Evolutionary conservation across 2,113 vertebrate species (phyloP).

Genomic region (Alethe castanea): DNA sequence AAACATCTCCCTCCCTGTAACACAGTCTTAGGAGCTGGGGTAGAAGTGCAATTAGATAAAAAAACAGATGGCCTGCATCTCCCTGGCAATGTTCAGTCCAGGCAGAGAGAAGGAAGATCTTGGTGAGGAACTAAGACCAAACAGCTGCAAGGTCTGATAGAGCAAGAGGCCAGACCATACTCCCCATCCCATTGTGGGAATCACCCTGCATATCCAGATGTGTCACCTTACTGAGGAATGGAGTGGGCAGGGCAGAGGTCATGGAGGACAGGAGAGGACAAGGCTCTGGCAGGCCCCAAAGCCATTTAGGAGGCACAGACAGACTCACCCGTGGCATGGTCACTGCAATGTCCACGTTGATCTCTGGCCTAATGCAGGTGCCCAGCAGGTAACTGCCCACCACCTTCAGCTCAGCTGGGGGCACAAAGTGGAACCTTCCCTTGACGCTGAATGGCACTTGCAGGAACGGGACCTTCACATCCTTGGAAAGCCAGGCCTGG

Average conservation of each 20-base stretch:
- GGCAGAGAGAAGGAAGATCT: neutral
- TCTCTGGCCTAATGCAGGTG: conserved; percentile 84
- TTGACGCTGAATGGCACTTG: conserved; percentile 83
- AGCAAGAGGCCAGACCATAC: neutral
- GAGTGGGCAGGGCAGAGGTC: neutral
- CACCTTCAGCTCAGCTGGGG: conserved; percentile 80
- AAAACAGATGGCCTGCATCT: neutral
- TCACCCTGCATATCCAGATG: neutral
- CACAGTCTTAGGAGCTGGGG: neutral
- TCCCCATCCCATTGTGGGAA: fast-evolving
- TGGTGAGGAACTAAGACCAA: neutral
- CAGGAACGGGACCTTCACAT: conserved; percentile 84
- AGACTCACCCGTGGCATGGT: conserved; percentile 87
- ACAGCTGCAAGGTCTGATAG: neutral
- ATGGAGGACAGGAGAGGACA: fast-evolving
- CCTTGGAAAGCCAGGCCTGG: conserved; percentile 82
- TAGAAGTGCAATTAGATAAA: neutral
- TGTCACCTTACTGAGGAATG: neutral
- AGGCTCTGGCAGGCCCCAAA: neutral
- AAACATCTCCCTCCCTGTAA: neutral
- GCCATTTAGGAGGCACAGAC: fast-evolving
- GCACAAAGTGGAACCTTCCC: conserved; percentile 85
- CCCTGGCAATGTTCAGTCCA: neutral
- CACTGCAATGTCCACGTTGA: conserved; percentile 86
- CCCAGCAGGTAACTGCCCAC: conserved; percentile 94